phyloP scores from a whole-genome alignment of 2,888 invertebrate genomes.

The Drosophila flavopinicola region DNA sequence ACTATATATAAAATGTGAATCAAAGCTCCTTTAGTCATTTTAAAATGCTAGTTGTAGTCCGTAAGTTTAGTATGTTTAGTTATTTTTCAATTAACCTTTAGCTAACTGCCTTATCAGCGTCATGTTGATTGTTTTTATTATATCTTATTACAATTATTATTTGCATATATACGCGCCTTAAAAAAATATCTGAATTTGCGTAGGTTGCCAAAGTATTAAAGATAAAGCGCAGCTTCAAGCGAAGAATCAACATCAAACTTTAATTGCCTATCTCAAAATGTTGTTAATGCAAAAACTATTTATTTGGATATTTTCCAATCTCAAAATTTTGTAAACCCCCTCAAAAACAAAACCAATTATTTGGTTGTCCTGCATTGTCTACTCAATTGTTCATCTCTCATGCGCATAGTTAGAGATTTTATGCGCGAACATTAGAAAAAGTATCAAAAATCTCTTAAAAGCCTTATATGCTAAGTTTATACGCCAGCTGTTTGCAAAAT shows the following conservation, averaged over 20 bases:
- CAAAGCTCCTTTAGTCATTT: conserved; percentile 75
- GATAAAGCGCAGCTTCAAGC: conserved; percentile 32
- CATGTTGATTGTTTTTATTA: conserved; percentile 41
- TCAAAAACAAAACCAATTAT: too few species aligned
- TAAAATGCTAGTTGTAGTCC: conserved; percentile 59
- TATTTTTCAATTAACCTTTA: conserved; percentile 51
- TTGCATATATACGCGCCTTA: conserved; percentile 33
- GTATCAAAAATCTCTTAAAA: conserved; percentile 42
- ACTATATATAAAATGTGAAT: conserved; percentile 56
- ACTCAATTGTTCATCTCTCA: conserved; percentile 40
- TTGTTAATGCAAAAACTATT: conserved; percentile 7
- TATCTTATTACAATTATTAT: conserved; percentile 26
- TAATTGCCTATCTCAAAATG: conserved; percentile 47
- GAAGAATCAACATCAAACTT: conserved; percentile 25
- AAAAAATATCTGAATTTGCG: conserved; percentile 37
- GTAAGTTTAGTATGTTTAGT: conserved; percentile 64
- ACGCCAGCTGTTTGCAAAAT: not conserved
- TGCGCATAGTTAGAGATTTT: conserved; percentile 31
- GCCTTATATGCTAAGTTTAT: conserved; percentile 11
- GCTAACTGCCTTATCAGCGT: conserved; percentile 67
- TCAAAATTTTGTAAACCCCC: too few species aligned
- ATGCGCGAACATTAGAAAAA: conserved; percentile 23
- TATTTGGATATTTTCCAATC: conserved; percentile 16
- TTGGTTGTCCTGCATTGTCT: not conserved
- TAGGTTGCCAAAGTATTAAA: conserved; percentile 67